Evolutionary conservation across 2,113 vertebrate species (phyloP).

Genomic region (Stigmatopora nigra): DNA sequence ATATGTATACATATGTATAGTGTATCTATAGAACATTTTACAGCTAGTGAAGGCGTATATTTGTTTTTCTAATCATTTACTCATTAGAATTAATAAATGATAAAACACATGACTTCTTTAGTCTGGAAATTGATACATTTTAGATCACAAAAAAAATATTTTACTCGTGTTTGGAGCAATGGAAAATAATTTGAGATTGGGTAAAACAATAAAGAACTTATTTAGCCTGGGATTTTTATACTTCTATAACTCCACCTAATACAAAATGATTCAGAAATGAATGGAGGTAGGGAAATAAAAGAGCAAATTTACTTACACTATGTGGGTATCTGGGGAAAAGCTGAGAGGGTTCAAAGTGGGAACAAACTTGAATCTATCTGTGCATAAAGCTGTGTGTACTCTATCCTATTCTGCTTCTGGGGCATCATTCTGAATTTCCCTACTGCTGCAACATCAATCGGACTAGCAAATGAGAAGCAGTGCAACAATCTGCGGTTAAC

Average conservation of each 20-base stretch:
- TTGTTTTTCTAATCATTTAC: not conserved
- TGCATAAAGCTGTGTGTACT: conserved; percentile 46
- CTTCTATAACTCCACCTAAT: conserved; percentile 4
- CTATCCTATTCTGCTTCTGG: conserved; percentile 37
- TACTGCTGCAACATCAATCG: conserved; percentile 33
- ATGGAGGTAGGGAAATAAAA: conserved; percentile 32
- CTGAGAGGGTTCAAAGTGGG: not conserved
- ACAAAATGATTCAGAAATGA: conserved; percentile 15
- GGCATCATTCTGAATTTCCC: conserved; percentile 24
- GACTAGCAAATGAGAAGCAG: conserved; percentile 13
- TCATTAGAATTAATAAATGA: not conserved
- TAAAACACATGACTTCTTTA: not conserved
- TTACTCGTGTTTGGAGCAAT: not conserved
- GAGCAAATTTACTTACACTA: conserved; percentile 26
- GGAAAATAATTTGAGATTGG: conserved; percentile 13
- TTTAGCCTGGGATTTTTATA: conserved; percentile 16
- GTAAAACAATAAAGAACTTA: conserved; percentile 10
- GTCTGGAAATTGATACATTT: not conserved
- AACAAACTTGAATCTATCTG: conserved; percentile 46
- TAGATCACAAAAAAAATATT: too few species aligned
- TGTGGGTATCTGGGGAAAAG: not conserved
- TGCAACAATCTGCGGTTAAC: not conserved
- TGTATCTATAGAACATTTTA: too few species aligned
- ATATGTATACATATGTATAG: too few species aligned
- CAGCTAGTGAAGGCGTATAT: too few species aligned